A percentile compares a stretch with the other conserved stretches of the same genome.
phyloP scores from a whole-genome alignment of 2,113 vertebrate genomes.

The Psophia crepitans region DNA sequence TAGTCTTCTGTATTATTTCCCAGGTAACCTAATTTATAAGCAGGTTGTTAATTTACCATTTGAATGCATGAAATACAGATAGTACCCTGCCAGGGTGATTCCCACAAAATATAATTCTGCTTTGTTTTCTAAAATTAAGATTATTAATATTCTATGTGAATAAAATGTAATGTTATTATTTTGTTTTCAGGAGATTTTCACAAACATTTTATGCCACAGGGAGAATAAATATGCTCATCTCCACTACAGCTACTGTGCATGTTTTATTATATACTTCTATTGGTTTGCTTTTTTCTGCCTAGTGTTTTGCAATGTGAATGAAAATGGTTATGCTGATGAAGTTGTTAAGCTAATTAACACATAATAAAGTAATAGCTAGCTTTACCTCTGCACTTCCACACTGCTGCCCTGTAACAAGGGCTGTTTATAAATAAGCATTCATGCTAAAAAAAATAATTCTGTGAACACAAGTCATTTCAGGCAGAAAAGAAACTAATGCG shows the following conservation, averaged over 20 bases:
- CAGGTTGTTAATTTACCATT: not conserved
- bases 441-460: not conserved
- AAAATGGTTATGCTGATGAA: conserved; percentile 25
- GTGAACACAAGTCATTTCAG: not conserved
- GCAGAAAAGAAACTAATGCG: not conserved
- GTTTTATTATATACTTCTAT: not conserved
- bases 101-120: not conserved
- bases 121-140: not conserved
- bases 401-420: not conserved
- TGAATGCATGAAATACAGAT: not conserved
- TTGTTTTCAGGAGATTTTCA: not conserved
- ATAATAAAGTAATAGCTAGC: conserved; percentile 30
- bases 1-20: not conserved
- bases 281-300: conserved; percentile 8
- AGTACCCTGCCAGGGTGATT: not conserved
- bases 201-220: not conserved
- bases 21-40: not conserved
- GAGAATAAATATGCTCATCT: not conserved
- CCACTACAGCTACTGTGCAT: not conserved
- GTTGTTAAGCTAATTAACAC: conserved; percentile 57
- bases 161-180: not conserved
- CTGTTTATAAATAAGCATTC: conserved; percentile 16
- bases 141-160: not conserved
- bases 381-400: conserved; percentile 17
- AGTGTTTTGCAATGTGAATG: not conserved